Evolutionary conservation across 2,888 invertebrate species (phyloP).

Genomic region (Sphinx pinastri): DNA sequence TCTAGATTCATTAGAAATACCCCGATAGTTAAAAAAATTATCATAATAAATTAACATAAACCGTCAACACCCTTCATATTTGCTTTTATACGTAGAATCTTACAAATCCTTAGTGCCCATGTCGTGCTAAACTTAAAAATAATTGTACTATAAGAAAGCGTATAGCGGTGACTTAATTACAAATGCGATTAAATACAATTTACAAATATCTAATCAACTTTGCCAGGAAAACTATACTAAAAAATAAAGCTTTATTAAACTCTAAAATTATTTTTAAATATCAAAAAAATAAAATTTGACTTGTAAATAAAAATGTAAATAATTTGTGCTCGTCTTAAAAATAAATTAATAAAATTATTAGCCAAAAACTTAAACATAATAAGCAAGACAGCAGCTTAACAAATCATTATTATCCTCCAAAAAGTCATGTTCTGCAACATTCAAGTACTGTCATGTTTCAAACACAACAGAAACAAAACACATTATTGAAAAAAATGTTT

Average conservation of each 20-base stretch:
- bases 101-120: conserved; percentile 51
- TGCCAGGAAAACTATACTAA: conserved; percentile 34
- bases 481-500: neutral
- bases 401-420: neutral
- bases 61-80: neutral
- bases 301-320: conserved; percentile 2
- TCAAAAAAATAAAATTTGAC: neutral
- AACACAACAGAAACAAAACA: conserved; percentile 6
- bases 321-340: conserved; percentile 3
- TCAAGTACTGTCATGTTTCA: neutral
- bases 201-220: conserved; percentile 37
- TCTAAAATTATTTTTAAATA: neutral
- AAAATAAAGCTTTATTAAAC: neutral
- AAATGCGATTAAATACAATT: conserved; percentile 32
- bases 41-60: neutral
- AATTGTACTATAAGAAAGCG: conserved; percentile 67
- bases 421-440: neutral
- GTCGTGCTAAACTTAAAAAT: conserved; percentile 58
- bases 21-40: neutral
- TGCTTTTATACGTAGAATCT: conserved; percentile 3
- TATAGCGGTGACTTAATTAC: conserved; percentile 58
- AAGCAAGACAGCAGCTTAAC: neutral
- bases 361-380: neutral
- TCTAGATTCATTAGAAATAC: too few relatives aligned
- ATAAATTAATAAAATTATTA: neutral